Conservation (phyloP, 2,888 invertebrate species). For the Petrophora chlorosata region DNA sequence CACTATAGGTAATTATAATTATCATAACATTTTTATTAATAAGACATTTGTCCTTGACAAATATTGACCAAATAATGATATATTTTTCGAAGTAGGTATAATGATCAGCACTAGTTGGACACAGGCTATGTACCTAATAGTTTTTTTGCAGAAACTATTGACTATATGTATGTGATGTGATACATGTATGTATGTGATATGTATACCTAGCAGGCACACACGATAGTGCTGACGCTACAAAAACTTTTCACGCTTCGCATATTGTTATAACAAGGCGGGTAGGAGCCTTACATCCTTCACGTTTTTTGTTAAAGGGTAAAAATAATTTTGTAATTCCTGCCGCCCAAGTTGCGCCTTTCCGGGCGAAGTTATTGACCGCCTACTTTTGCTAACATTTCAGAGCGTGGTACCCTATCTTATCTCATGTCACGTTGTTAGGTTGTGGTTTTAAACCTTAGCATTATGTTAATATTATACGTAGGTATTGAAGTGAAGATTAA, state of each 20-base stretch:
- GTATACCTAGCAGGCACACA: not conserved
- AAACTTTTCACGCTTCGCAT: not conserved
- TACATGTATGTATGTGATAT: not conserved
- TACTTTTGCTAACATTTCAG: conserved; percentile 3
- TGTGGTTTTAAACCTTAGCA: not conserved
- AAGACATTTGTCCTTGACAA: no score
- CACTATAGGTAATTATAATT: no score
- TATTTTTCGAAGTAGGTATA: no score
- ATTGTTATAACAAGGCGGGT: conserved; percentile 4
- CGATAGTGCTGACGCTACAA: not conserved
- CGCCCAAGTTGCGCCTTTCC: conserved; percentile 2
- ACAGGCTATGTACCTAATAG: no score
- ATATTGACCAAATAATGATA: no score
- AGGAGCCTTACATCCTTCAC: not conserved
- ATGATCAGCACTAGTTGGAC: no score
- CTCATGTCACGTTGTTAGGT: conserved; percentile 1
- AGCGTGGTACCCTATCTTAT: not conserved
- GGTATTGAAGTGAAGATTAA: no score
- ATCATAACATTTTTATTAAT: no score
- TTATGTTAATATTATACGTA: not conserved
- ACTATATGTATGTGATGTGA: no score
- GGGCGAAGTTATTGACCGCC: conserved; percentile 9
- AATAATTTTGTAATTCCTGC: conserved; percentile 10
- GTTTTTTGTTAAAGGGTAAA: conserved; percentile 4
- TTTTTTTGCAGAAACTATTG: no score